Base-by-base conservation (phyloP, 1,140 invertebrate species). In the Anadara kagoshimensis region DNA sequence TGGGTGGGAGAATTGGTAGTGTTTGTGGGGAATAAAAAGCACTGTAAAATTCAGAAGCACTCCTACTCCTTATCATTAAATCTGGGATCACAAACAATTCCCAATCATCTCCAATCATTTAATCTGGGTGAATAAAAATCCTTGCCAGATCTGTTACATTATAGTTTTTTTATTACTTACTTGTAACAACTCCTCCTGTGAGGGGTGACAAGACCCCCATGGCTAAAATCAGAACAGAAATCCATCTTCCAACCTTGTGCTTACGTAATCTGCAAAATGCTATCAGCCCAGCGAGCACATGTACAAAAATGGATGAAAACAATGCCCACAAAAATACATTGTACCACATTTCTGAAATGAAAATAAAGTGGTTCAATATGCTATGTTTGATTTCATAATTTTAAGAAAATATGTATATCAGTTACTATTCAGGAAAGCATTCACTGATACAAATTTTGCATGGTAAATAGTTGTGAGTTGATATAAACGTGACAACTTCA, bases 251-350 rank as follows among this genome's bases (percentile, higher is more conserved):
- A 90, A 96, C 94, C 89, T 95, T 96, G 87, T 98, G 96, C 91
- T 97, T 97, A 45, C 96, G 91, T 64, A 98, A 90, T 62, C 95
- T 96, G 53, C 93, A 93, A 89, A 98, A 96, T 24, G 96, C 95
- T 76, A 98, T 95, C 22, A 94, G 88, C n/a, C 94, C 95, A 69
- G 96, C 96, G 83, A 96, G 93, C 22, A 94, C 93, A 89, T 98
- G 96, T 58, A 98, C 95, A 86, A 98, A 93, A 83, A 97, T 92
- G 26, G 96, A 98, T 18, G 96, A 97, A 86, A 97, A 96, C 80
- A 98, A 90, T 20, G 95, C 95, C 96, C 96, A 98, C 67, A 98
- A 90, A 91, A 97, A 97, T 81, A 98, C 93, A 83, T 96, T 94
- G 89, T 97, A 98, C 96, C 96, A 98, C 94, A 98, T 98, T 89